Conservation (phyloP, 2,113 vertebrate species). For the Lamprotornis superbus region DNA sequence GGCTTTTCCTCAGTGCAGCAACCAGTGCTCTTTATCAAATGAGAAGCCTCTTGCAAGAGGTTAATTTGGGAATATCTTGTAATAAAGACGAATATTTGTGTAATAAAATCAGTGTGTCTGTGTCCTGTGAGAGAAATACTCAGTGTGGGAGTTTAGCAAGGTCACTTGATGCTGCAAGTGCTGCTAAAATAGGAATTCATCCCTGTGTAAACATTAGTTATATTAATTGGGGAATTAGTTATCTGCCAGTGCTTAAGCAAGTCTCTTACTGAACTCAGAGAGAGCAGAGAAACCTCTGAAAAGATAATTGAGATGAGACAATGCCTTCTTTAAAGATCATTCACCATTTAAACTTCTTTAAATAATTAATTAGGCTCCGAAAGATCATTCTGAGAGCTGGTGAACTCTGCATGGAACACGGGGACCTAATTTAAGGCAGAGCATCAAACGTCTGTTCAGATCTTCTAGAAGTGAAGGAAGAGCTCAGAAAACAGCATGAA, state of each 20-base stretch:
- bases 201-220: not conserved
- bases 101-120: not conserved
- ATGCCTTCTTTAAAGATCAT: not conserved
- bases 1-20: not conserved
- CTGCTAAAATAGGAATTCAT: not conserved
- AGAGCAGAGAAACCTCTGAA: not conserved
- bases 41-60: not conserved
- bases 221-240: constrained; percentile 51
- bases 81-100: constrained; percentile 11
- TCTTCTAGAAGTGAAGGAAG: not conserved
- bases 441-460: not conserved
- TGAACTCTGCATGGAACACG: not conserved
- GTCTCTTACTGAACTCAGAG: not conserved
- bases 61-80: constrained; percentile 8
- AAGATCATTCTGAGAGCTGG: not conserved
- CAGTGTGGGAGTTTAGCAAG: not conserved
- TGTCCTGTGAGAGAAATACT: not conserved
- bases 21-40: not conserved
- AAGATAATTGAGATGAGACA: constrained; percentile 31
- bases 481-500: not conserved
- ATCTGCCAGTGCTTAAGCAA: not conserved
- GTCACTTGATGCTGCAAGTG: not conserved
- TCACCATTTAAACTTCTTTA: not conserved
- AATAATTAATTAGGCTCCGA: not conserved
- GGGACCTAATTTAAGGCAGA: not conserved